Conservation (phyloP, 2,888 invertebrate genomes). For the Thysanoteuthis rhombus region DNA sequence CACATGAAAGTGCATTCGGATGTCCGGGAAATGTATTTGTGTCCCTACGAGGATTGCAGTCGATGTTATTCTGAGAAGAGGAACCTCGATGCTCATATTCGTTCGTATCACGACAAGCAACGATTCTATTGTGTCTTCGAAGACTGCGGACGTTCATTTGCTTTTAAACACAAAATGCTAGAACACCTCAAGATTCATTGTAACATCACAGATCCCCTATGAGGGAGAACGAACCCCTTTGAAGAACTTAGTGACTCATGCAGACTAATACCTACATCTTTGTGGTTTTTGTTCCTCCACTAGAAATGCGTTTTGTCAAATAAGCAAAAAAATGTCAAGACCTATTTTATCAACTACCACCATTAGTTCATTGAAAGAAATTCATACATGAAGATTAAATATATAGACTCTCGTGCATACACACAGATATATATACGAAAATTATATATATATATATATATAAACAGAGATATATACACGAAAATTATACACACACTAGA, state of each 20-base stretch:
- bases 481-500: no score
- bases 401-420: no score
- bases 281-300: neutral
- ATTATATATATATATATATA: no score
- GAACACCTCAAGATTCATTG: slow-evolving; percentile 45
- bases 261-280: neutral
- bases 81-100: slow-evolving; percentile 53
- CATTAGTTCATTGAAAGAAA: no score
- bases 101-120: slow-evolving; percentile 51
- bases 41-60: slow-evolving; percentile 49
- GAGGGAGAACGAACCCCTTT: neutral
- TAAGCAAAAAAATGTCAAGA: no score
- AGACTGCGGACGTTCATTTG: slow-evolving; percentile 50
- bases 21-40: slow-evolving; percentile 42
- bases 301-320: neutral
- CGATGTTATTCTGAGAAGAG: slow-evolving; percentile 50
- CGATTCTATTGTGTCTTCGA: slow-evolving; percentile 45
- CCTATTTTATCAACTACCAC: no score
- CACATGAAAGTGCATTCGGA: slow-evolving; percentile 46
- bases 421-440: no score
- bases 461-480: no score
- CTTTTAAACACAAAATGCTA: slow-evolving; percentile 49
- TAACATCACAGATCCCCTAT: neutral
- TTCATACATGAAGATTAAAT: no score
- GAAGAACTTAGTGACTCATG: neutral